These are phyloP conservation scores for Abscondita cerata DNA, from an alignment of 2,888 invertebrate species.

Conservation along the genomic window DNA sequence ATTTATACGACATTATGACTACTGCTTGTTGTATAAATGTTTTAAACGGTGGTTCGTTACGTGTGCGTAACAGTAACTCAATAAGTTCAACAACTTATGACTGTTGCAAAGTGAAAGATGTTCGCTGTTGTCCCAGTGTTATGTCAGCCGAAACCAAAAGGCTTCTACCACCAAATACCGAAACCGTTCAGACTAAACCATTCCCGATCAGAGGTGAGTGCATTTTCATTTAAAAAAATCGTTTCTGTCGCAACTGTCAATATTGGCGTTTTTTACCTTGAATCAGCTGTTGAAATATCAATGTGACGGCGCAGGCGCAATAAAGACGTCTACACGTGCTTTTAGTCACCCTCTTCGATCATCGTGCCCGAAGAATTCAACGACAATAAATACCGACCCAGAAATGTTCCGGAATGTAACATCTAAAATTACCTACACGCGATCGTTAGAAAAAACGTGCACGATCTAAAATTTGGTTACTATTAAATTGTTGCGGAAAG, in stretches of 20 bases:
- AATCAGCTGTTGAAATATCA: slow-evolving; percentile 31
- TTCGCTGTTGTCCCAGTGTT: slow-evolving; percentile 67
- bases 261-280: slow-evolving; percentile 12
- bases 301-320: slow-evolving; percentile 25
- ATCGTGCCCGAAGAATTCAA: not conserved
- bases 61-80: slow-evolving; percentile 54
- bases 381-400: not conserved
- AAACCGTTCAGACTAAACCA: slow-evolving; percentile 88
- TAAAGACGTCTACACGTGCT: slow-evolving; percentile 21
- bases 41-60: slow-evolving; percentile 55
- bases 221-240: not conserved
- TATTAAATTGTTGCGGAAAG: too few relatives aligned
- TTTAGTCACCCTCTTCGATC: slow-evolving; percentile 3
- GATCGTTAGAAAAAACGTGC: too few relatives aligned
- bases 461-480: too few relatives aligned
- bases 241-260: not conserved
- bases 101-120: slow-evolving; percentile 51
- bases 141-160: slow-evolving; percentile 74
- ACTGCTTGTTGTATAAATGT: slow-evolving; percentile 53
- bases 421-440: too few relatives aligned
- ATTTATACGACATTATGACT: slow-evolving; percentile 44
- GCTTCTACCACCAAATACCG: slow-evolving; percentile 78
- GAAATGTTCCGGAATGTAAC: not conserved
- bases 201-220: slow-evolving; percentile 82
- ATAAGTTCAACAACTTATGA: slow-evolving; percentile 44